These are phyloP conservation scores for Hartigia nigra DNA, from an alignment of 2,888 invertebrate species.

Conservation along the genomic window DNA sequence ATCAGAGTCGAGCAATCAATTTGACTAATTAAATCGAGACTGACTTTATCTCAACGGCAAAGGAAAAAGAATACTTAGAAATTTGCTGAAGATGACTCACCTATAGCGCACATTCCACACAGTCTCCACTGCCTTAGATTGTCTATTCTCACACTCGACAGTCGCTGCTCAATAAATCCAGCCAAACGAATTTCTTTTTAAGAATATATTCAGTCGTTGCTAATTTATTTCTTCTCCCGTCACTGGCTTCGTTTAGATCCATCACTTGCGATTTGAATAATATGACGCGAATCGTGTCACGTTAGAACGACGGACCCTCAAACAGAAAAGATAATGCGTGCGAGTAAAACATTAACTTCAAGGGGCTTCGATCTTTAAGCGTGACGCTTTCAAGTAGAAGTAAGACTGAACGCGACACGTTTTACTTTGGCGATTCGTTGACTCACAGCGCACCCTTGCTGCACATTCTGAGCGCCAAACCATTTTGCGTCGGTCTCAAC, in stretches of 20 bases:
- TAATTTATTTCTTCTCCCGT: not conserved
- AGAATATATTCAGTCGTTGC: not conserved
- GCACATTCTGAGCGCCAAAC: not conserved
- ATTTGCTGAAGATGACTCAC: conserved; percentile 19
- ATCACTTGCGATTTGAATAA: not conserved
- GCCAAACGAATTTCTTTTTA: not conserved
- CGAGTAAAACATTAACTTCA: not conserved
- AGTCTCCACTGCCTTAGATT: not conserved
- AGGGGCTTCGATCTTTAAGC: not conserved
- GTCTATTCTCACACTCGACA: not conserved
- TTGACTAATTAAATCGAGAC: not conserved
- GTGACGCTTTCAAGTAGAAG: not conserved
- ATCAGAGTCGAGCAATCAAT: not conserved
- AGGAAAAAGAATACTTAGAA: conserved; percentile 10
- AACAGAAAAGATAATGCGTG: not conserved
- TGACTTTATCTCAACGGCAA: not conserved
- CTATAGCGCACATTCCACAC: conserved; percentile 20
- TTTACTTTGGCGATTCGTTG: not conserved
- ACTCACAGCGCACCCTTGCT: not conserved
- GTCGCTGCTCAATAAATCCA: not conserved
- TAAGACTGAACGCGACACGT: not conserved
- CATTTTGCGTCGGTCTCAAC: not conserved
- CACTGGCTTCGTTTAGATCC: not conserved
- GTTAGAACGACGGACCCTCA: not conserved
- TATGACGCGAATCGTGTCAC: not conserved